Percentiles rank a stretch among this genome's conserved stretches.
phyloP scores from a whole-genome alignment of 2,113 vertebrate species.

The Lampris incognitus region DNA sequence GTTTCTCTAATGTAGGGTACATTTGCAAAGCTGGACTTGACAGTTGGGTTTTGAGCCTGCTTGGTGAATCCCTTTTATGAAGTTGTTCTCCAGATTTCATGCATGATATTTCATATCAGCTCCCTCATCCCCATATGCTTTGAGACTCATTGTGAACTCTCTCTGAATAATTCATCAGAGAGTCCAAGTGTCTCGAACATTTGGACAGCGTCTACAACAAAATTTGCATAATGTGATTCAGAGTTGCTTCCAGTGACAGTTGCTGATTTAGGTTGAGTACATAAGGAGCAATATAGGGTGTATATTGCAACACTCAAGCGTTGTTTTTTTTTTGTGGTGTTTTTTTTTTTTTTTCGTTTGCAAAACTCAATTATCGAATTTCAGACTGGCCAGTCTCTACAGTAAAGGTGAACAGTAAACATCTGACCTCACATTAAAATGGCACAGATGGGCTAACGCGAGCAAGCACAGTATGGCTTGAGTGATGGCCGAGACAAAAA shows the following conservation, averaged over 20 bases:
- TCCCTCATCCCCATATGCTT: slow-evolving; percentile 15
- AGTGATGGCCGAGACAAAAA: slow-evolving; percentile 56
- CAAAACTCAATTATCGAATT: slow-evolving; percentile 76
- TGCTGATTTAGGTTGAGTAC: slow-evolving; percentile 37
- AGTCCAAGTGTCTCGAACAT: neutral
- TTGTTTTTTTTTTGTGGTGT: slow-evolving; percentile 8
- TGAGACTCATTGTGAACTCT: neutral
- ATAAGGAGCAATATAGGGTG: slow-evolving; percentile 11
- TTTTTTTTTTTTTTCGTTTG: slow-evolving; percentile 4
- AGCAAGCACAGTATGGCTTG: slow-evolving; percentile 46
- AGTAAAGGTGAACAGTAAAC: slow-evolving; percentile 76
- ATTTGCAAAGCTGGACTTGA: slow-evolving; percentile 50
- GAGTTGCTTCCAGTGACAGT: slow-evolving; percentile 5
- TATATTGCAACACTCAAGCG: slow-evolving; percentile 35
- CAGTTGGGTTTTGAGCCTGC: slow-evolving; percentile 5
- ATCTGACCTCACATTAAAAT: slow-evolving; percentile 76
- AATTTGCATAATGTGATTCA: slow-evolving; percentile 7
- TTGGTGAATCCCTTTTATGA: slow-evolving; percentile 30
- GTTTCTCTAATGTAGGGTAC: slow-evolving; percentile 49
- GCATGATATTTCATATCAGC: slow-evolving; percentile 24
- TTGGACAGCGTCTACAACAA: slow-evolving; percentile 1
- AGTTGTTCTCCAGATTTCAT: slow-evolving; percentile 18
- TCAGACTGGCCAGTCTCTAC: slow-evolving; percentile 68
- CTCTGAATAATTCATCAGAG: slow-evolving; percentile 20
- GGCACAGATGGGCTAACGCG: slow-evolving; percentile 73